These are phyloP conservation scores for Bos javanicus DNA, from an alignment of 2,113 vertebrate genomes.

Conservation along the genomic window DNA sequence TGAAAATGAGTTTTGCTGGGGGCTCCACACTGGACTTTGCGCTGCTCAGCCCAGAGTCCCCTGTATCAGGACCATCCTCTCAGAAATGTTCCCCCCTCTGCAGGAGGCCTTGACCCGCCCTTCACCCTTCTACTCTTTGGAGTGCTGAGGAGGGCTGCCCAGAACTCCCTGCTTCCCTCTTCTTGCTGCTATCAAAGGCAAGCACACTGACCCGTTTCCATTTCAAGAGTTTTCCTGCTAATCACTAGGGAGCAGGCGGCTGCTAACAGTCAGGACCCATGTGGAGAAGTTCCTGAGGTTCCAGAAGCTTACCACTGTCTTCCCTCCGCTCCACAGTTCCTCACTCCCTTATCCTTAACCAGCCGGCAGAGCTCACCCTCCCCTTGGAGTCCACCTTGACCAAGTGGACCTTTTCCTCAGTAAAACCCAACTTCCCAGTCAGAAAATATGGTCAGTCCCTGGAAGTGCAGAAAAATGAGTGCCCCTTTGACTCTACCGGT, in stretches of 20 bases:
- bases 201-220: neutral
- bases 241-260: neutral
- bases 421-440: neutral
- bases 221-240: neutral
- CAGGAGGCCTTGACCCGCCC: fast-evolving
- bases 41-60: too few relatives aligned
- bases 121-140: neutral
- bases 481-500: neutral
- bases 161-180: neutral
- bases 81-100: too few relatives aligned
- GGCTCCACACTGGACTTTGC: neutral
- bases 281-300: neutral
- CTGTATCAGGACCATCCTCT: neutral
- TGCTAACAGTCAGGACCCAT: neutral
- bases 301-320: neutral
- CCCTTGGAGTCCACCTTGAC: neutral
- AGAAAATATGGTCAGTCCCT: neutral
- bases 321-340: fast-evolving
- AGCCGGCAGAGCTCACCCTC: neutral
- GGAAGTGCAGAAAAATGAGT: neutral
- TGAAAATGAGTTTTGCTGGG: neutral
- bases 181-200: neutral
- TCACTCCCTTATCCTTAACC: neutral
- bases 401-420: neutral
- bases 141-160: neutral